Percentiles rank a stretch among this genome's conserved stretches.
phyloP scores from a whole-genome alignment of 1,140 invertebrate genomes.

The Drosophila punjabiensis region DNA sequence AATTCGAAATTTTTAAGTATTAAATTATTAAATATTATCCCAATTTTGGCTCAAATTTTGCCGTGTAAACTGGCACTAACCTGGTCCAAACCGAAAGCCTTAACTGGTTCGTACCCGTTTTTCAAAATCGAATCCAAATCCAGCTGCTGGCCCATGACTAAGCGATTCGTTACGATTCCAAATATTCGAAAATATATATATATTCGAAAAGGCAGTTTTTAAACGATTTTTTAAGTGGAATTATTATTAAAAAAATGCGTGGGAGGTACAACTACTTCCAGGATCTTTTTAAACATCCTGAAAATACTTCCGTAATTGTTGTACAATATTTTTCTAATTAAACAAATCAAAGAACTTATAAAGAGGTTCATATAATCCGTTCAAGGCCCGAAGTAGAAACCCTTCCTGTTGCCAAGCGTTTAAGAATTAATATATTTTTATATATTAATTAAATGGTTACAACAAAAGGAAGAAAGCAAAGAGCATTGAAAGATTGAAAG shows the following conservation, averaged over 20 bases:
- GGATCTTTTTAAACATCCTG: no score
- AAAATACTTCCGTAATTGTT: background rate
- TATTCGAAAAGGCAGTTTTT: background rate
- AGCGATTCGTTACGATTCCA: background rate
- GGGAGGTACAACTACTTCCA: no score
- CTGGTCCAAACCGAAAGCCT: conserved; percentile 12
- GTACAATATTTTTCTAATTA: background rate
- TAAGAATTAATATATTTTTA: background rate
- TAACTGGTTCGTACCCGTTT: conserved; percentile 20
- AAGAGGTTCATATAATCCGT: background rate
- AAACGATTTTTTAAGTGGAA: background rate
- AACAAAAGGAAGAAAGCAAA: background rate
- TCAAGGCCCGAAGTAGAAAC: background rate
- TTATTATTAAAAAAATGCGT: background rate
- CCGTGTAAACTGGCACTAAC: background rate
- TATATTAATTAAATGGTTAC: conserved; percentile 5
- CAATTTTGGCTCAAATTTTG: background rate
- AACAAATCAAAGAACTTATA: background rate
- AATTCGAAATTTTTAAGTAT: no score
- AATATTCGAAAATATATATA: background rate
- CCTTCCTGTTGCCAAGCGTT: background rate
- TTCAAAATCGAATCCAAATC: conserved; percentile 1
- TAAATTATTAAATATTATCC: no score
- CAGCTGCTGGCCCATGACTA: conserved; percentile 11
- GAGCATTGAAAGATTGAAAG: conserved; percentile 10